Percentiles rank a stretch among this genome's conserved stretches.
Evolutionary conservation across 2,888 invertebrate genomes (phyloP).

Genomic region (Leucozona laternaria): DNA sequence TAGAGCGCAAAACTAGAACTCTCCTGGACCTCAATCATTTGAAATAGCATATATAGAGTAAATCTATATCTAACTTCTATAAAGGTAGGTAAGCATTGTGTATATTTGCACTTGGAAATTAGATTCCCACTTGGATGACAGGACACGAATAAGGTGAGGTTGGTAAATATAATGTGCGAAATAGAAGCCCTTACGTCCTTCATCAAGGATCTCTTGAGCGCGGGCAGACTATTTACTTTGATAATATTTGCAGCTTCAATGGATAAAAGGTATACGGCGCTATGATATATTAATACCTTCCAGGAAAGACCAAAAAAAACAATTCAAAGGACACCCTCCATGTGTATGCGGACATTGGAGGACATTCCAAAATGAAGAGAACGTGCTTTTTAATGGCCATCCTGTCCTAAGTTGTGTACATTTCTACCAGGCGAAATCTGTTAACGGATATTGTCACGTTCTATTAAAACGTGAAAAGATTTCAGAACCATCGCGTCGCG

Average conservation of each 20-base stretch:
- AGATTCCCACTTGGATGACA: slow-evolving; percentile 49
- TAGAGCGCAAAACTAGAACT: slow-evolving; percentile 10
- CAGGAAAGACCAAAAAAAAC: background rate
- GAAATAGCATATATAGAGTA: slow-evolving; percentile 34
- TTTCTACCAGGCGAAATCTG: slow-evolving; percentile 66
- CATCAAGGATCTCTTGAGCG: slow-evolving; percentile 1
- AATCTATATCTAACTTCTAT: slow-evolving; percentile 23
- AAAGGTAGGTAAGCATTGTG: background rate
- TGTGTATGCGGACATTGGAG: slow-evolving; percentile 27
- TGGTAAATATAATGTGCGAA: slow-evolving; percentile 26
- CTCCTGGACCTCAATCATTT: slow-evolving; percentile 45
- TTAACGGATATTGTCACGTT: slow-evolving; percentile 75
- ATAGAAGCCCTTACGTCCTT: slow-evolving; percentile 31
- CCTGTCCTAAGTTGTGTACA: slow-evolving; percentile 74
- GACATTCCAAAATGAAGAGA: slow-evolving; percentile 48
- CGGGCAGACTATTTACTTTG: slow-evolving; percentile 41
- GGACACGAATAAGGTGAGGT: slow-evolving; percentile 29
- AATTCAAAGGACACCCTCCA: slow-evolving; percentile 23
- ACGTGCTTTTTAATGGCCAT: slow-evolving; percentile 74
- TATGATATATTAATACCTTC: slow-evolving; percentile 37
- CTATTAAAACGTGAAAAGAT: slow-evolving; percentile 74
- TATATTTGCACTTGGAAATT: slow-evolving; percentile 57
- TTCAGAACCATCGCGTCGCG: slow-evolving; percentile 30
- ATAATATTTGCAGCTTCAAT: slow-evolving; percentile 53
- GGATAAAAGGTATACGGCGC: slow-evolving; percentile 31